A percentile compares a stretch with the other conserved stretches of the same genome.
phyloP scores from a whole-genome alignment of 2,888 invertebrate genomes.

The Hoplodrina ambigua region DNA sequence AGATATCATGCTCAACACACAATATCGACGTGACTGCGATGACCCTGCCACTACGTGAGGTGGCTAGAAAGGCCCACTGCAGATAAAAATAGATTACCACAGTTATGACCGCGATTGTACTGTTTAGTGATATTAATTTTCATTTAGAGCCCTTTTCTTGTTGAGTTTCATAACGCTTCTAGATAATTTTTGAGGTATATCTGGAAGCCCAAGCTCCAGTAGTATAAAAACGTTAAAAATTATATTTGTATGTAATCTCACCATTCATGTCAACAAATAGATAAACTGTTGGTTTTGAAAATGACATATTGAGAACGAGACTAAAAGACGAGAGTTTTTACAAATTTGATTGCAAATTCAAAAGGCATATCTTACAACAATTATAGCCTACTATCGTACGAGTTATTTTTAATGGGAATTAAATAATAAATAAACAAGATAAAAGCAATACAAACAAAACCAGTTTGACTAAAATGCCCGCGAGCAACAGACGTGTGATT shows the following conservation, averaged over 20 bases:
- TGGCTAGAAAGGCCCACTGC: conserved; percentile 62
- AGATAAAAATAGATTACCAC: conserved; percentile 70
- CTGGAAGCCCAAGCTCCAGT: too few species aligned
- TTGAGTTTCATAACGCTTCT: neutral
- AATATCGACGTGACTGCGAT: conserved; percentile 39
- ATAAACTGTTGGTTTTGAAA: too few species aligned
- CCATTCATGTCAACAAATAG: too few species aligned
- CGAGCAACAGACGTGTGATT: conserved; percentile 39
- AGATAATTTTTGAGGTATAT: too few species aligned
- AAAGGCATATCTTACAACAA: neutral
- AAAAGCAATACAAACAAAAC: conserved; percentile 65
- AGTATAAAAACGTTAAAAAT: too few species aligned
- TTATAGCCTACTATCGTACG: neutral
- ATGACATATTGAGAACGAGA: too few species aligned
- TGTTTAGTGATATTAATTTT: conserved; percentile 30
- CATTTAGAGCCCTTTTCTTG: neutral
- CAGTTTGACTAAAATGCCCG: conserved; percentile 80
- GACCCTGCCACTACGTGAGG: conserved; percentile 67
- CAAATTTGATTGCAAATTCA: too few species aligned
- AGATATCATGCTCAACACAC: conserved; percentile 44
- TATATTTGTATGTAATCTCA: too few species aligned
- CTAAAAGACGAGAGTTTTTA: too few species aligned
- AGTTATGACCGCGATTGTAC: conserved; percentile 49
- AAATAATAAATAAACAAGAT: conserved; percentile 56
- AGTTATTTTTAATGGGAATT: conserved; percentile 10